A percentile compares a stretch with the other conserved stretches of the same genome.
These are phyloP conservation scores for Chymomyza amoena DNA, from an alignment of 2,888 invertebrate genomes.

Conservation along the genomic window DNA sequence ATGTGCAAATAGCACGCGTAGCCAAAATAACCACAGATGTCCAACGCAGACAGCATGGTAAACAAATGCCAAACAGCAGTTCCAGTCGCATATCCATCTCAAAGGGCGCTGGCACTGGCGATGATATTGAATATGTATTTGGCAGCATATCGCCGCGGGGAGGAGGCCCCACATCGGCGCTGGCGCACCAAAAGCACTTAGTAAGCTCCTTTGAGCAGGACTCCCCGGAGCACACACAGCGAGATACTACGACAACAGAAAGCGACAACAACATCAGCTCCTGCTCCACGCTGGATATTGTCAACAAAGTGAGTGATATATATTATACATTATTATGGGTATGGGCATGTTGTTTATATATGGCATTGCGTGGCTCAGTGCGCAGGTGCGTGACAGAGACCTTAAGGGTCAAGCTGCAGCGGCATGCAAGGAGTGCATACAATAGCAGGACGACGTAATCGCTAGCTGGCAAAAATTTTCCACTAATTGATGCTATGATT, in stretches of 20 bases:
- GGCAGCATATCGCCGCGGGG: constrained; percentile 75
- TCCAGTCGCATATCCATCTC: constrained; percentile 37
- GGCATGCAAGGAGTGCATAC: constrained; percentile 37
- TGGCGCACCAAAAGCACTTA: constrained; percentile 38
- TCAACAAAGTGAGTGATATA: constrained; percentile 74
- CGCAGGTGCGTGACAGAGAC: constrained; percentile 60
- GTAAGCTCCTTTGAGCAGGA: constrained; percentile 54
- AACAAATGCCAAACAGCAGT: constrained; percentile 44
- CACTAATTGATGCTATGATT: constrained; percentile 57
- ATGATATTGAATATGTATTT: constrained; percentile 71
- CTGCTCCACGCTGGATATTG: constrained; percentile 77
- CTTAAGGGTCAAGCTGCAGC: constrained; percentile 54
- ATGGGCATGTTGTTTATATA: neutral
- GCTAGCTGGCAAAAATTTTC: constrained; percentile 31
- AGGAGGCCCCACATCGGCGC: constrained; percentile 30
- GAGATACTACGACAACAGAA: constrained; percentile 74
- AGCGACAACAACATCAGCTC: constrained; percentile 78
- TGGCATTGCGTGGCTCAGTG: constrained; percentile 43
- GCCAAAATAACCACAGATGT: constrained; percentile 62
- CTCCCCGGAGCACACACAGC: constrained; percentile 72
- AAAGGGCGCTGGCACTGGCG: constrained; percentile 34
- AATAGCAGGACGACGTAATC: constrained; percentile 62
- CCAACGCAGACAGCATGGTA: constrained; percentile 42
- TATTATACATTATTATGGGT: neutral
- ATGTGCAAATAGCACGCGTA: constrained; percentile 74